Conservation (phyloP, 2,888 invertebrate species). For the Clivina fossor region DNA sequence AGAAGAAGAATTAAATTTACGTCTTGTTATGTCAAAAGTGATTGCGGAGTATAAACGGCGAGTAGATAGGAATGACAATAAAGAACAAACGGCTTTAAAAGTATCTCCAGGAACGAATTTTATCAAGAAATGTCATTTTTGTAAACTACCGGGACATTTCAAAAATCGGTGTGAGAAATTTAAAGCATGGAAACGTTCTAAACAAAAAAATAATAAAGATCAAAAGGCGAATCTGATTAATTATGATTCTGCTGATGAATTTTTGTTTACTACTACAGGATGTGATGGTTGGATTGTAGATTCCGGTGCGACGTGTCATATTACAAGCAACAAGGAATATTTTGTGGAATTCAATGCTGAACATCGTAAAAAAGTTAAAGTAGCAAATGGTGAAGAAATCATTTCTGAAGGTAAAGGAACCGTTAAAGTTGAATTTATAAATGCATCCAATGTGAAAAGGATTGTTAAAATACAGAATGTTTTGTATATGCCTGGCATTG, state of each 20-base stretch:
- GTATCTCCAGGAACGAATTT: no score
- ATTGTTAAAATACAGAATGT: background rate
- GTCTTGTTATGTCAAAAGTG: no score
- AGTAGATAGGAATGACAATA: conserved; percentile 2
- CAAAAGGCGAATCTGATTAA: no score
- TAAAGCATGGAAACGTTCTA: background rate
- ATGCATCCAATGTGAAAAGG: background rate
- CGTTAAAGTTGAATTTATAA: background rate
- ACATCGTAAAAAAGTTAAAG: background rate
- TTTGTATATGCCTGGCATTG: background rate
- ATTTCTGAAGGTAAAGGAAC: background rate
- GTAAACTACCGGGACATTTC: background rate
- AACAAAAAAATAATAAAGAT: background rate
- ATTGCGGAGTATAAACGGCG: no score
- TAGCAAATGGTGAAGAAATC: background rate
- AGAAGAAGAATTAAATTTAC: no score
- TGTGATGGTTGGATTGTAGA: background rate
- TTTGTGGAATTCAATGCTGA: background rate
- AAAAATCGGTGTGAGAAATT: background rate
- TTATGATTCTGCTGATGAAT: no score
- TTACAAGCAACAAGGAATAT: background rate
- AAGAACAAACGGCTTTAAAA: background rate
- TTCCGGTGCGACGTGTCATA: conserved; percentile 3
- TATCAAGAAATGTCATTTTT: background rate
- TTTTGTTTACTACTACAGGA: no score